Percentiles rank a stretch among this genome's conserved stretches.
These are phyloP conservation scores for Rana temporaria DNA, from an alignment of 2,113 vertebrate species.

Conservation along the genomic window DNA sequence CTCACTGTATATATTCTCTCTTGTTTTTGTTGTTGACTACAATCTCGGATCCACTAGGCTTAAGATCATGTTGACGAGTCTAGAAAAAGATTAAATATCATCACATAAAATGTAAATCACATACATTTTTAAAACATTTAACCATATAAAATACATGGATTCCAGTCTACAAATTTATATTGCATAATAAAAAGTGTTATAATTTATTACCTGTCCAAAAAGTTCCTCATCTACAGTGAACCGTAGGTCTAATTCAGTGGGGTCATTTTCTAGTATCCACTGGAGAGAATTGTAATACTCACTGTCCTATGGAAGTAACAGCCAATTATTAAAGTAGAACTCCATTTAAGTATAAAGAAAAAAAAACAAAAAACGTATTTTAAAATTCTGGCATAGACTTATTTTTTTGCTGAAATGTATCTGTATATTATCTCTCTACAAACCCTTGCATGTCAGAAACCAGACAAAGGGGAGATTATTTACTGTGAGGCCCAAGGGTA, in stretches of 20 bases:
- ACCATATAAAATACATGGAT: not conserved
- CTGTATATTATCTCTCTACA: no score
- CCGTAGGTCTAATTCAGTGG: conserved; percentile 90
- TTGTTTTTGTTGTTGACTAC: conserved; percentile 93
- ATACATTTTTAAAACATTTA: conserved; percentile 15
- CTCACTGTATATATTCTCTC: conserved; percentile 97
- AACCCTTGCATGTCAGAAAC: no score
- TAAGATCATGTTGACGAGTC: conserved; percentile 96
- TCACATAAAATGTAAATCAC: not conserved
- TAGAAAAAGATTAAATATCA: conserved; percentile 63
- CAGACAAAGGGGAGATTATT: no score
- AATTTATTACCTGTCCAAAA: conserved; percentile 89
- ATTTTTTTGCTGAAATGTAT: no score
- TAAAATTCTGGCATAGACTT: no score
- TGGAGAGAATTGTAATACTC: conserved; percentile 96
- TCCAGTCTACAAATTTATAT: conserved; percentile 26
- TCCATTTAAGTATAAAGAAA: no score
- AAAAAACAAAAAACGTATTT: no score
- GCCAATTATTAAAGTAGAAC: no score
- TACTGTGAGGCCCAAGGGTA: no score
- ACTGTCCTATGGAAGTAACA: conserved; percentile 78
- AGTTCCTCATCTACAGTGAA: conserved; percentile 96
- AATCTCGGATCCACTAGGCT: conserved; percentile 85
- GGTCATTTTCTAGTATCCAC: conserved; percentile 98
- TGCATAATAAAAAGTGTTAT: conserved; percentile 40